A percentile compares a stretch with the other conserved stretches of the same genome.
Evolutionary conservation across 2,797 vertebrate genomes (phyloP).

Genomic region (Taeniopygia guttata): DNA sequence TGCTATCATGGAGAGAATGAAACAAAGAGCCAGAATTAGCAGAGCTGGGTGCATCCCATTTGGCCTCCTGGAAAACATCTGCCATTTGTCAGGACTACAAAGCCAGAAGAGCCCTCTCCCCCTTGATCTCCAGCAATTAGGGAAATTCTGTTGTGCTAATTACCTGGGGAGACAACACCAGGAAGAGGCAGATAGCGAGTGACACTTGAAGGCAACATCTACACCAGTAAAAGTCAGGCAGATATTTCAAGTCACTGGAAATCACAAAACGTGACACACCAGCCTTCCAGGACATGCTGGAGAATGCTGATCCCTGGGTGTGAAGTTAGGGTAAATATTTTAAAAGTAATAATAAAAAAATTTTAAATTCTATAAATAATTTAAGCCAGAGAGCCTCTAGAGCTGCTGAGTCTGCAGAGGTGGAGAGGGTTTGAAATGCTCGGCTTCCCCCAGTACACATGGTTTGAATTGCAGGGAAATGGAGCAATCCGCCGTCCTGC

Average conservation of each 20-base stretch:
- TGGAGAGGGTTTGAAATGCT: not conserved
- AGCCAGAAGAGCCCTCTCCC: conserved; percentile 20
- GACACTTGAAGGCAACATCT: not conserved
- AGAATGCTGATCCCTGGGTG: not conserved
- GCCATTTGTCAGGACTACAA: conserved; percentile 31
- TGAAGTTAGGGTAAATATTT: not conserved
- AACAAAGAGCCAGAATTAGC: not conserved
- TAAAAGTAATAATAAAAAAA: not conserved
- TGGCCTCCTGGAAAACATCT: conserved; percentile 59
- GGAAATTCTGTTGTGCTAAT: conserved; percentile 56
- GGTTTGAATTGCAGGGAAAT: conserved; percentile 38
- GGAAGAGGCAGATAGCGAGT: not conserved
- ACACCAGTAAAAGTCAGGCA: not conserved
- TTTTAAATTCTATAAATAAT: not conserved
- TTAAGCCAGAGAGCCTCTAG: not conserved
- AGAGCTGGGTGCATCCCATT: not conserved
- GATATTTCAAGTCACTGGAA: not conserved
- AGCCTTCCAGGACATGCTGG: not conserved
- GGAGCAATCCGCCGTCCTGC: conserved; percentile 9
- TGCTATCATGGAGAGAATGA: not conserved
- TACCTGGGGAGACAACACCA: not conserved
- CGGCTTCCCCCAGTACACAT: not conserved
- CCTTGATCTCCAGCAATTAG: conserved; percentile 57
- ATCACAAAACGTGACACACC: not conserved
- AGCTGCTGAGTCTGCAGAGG: not conserved